A percentile compares a stretch with the other conserved stretches of the same genome.
phyloP scores from a whole-genome alignment of 2,888 invertebrate species.

The Lottia scabra region DNA sequence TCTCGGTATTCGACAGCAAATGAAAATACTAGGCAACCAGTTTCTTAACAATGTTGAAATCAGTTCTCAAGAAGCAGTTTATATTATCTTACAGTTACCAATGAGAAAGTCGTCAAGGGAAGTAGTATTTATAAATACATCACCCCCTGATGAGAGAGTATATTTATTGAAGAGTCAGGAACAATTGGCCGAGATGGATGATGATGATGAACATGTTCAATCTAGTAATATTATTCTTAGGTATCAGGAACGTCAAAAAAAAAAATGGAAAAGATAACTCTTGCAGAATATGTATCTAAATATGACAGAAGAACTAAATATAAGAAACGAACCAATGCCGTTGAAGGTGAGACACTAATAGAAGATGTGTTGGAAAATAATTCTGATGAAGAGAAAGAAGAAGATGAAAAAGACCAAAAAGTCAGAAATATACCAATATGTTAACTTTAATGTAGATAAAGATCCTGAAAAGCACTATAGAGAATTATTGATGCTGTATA shows the following conservation, averaged over 20 bases:
- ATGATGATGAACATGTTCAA: slow-evolving; percentile 33
- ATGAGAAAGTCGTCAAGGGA: slow-evolving; percentile 33
- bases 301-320: neutral
- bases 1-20: slow-evolving; percentile 23
- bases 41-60: slow-evolving; percentile 34
- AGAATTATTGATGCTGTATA: slow-evolving; percentile 51
- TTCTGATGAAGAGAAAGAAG: neutral
- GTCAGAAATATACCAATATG: slow-evolving; percentile 13
- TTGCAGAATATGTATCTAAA: neutral
- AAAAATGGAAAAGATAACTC: neutral
- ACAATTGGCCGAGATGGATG: slow-evolving; percentile 33
- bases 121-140: slow-evolving; percentile 41
- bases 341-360: neutral
- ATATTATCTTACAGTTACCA: slow-evolving; percentile 35
- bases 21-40: slow-evolving; percentile 36
- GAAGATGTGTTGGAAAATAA: neutral
- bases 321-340: neutral
- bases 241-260: slow-evolving; percentile 25
- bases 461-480: slow-evolving; percentile 49
- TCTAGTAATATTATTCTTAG: slow-evolving; percentile 24
- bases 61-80: slow-evolving; percentile 40
- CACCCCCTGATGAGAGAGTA: slow-evolving; percentile 42
- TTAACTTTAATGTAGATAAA: slow-evolving; percentile 33
- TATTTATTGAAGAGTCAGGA: slow-evolving; percentile 46
- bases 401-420: neutral